Percentiles rank a stretch among this genome's conserved stretches.
phyloP scores from a whole-genome alignment of 2,888 invertebrate species.

The Geophilus truncorum region DNA sequence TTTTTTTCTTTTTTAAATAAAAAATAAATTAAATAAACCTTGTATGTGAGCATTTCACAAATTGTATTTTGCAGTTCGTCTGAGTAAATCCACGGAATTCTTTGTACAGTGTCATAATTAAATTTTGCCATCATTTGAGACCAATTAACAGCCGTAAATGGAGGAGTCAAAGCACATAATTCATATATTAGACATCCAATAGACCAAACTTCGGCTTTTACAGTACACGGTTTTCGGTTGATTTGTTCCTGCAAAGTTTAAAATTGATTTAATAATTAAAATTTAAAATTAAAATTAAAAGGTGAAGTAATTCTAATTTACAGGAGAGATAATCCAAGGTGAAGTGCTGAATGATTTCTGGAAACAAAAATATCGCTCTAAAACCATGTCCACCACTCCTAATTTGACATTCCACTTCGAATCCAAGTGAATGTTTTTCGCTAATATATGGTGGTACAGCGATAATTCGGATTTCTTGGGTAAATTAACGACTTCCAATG shows the following conservation, averaged over 20 bases:
- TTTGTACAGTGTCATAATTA: background rate
- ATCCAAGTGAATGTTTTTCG: background rate
- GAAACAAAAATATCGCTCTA: background rate
- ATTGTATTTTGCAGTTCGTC: background rate
- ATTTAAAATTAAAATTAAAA: background rate
- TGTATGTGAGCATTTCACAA: background rate
- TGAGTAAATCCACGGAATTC: background rate
- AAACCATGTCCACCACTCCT: background rate
- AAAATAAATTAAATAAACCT: background rate
- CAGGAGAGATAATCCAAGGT: background rate
- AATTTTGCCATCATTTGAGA: background rate
- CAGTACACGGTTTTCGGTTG: background rate
- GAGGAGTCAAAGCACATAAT: background rate
- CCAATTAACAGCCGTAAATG: background rate
- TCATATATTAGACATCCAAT: slow-evolving; percentile 13
- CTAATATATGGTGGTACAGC: background rate
- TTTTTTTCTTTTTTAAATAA: background rate
- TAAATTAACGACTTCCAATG: background rate
- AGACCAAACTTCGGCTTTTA: background rate
- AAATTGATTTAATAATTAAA: background rate
- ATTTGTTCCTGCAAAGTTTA: background rate
- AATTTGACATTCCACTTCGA: background rate
- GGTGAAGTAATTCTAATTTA: background rate
- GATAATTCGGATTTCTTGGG: background rate
- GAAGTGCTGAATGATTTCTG: background rate